phyloP scores from a whole-genome alignment of 2,888 invertebrate species.

The Cheilosia scutellata region DNA sequence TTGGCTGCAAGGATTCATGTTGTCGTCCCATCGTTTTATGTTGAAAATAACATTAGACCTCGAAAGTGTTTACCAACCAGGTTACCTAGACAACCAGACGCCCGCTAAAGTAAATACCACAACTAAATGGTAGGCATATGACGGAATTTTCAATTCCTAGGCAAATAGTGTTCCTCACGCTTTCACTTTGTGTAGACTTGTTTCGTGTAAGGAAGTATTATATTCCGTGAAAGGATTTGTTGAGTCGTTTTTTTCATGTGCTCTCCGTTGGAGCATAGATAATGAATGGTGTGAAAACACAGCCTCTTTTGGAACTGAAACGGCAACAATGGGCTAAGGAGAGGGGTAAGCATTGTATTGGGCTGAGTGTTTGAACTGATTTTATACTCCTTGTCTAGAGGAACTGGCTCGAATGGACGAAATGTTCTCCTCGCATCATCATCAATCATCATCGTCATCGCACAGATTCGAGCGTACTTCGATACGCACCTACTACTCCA shows the following conservation, averaged over 20 bases:
- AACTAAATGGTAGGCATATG: conserved; percentile 53
- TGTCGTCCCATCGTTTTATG: not conserved
- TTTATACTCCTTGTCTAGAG: conserved; percentile 85
- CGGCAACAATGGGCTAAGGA: conserved; percentile 97
- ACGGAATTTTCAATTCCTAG: conserved; percentile 60
- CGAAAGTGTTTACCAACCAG: conserved; percentile 61
- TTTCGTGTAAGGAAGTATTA: conserved; percentile 12
- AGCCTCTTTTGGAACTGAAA: conserved; percentile 93
- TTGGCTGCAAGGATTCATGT: conserved; percentile 49
- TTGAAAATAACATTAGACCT: conserved; percentile 44
- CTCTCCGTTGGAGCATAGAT: conserved; percentile 51
- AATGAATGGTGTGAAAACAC: conserved; percentile 78
- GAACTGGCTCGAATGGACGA: conserved; percentile 91
- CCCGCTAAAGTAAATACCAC: conserved; percentile 41
- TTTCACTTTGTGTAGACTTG: conserved; percentile 62
- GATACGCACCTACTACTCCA: conserved; percentile 84
- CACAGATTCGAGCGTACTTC: conserved; percentile 83
- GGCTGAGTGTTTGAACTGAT: conserved; percentile 8
- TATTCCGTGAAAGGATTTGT: conserved; percentile 22
- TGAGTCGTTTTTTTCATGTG: conserved; percentile 13
- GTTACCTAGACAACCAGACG: conserved; percentile 68
- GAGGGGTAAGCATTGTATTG: conserved; percentile 87
- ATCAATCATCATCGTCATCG: conserved; percentile 84
- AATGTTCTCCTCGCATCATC: conserved; percentile 87
- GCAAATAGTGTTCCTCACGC: conserved; percentile 60